Evolutionary conservation across 2,113 vertebrate genomes (phyloP).

Genomic region (Candoia aspera): DNA sequence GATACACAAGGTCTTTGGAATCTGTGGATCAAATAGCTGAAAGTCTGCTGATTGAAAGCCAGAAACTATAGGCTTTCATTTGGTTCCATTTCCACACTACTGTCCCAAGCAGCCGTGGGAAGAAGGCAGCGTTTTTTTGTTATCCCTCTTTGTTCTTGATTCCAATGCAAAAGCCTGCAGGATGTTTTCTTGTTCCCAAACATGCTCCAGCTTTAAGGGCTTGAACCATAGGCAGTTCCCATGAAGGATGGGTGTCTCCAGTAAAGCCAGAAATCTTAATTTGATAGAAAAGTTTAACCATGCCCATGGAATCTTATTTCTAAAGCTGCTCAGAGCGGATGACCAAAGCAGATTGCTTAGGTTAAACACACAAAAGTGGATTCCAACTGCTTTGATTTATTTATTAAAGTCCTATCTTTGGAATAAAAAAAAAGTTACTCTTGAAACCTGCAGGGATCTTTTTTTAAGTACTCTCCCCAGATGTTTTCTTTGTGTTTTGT

Average conservation of each 20-base stretch:
- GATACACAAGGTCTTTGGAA: neutral
- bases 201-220: neutral
- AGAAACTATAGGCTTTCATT: neutral
- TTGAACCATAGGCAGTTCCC: neutral
- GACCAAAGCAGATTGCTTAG: neutral
- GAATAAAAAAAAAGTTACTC: conserved; percentile 7
- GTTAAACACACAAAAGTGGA: neutral
- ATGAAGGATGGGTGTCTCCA: neutral
- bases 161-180: neutral
- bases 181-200: neutral
- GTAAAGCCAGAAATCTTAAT: neutral
- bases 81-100: neutral
- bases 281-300: neutral
- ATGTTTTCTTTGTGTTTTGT: neutral
- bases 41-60: neutral
- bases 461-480: neutral
- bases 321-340: neutral
- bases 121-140: neutral
- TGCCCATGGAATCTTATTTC: neutral
- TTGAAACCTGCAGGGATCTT: neutral
- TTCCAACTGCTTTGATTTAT: conserved; percentile 16
- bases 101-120: neutral
- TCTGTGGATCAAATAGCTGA: neutral
- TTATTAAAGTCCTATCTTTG: conserved; percentile 7
- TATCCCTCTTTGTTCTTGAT: neutral